These are phyloP conservation scores for Drosophila ercepeae DNA, from an alignment of 1,140 invertebrate genomes.

Conservation along the genomic window DNA sequence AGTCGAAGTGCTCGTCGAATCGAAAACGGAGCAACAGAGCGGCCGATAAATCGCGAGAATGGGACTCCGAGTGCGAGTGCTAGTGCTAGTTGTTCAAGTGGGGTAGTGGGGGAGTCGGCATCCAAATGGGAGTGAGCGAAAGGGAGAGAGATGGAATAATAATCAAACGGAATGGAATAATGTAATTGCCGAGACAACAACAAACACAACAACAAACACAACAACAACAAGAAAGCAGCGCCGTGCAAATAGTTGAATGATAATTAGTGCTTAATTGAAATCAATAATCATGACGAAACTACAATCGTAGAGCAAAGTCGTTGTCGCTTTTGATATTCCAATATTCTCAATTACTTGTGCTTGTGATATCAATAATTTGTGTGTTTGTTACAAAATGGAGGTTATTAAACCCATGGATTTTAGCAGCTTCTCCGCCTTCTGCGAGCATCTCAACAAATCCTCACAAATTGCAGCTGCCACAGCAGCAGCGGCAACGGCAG, in stretches of 20 bases:
- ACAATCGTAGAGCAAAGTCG: slow-evolving; percentile 21
- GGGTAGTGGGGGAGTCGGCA: background rate
- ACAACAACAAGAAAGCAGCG: slow-evolving; percentile 21
- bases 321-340: background rate
- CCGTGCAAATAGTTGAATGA: slow-evolving; percentile 67
- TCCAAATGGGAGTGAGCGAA: slow-evolving; percentile 15
- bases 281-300: slow-evolving; percentile 74
- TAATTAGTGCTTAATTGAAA: slow-evolving; percentile 82
- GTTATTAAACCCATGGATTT: slow-evolving; percentile 84
- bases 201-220: slow-evolving; percentile 26
- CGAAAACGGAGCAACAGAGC: slow-evolving; percentile 30
- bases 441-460: slow-evolving; percentile 83
- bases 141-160: slow-evolving; percentile 71
- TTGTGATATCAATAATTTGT: slow-evolving; percentile 33
- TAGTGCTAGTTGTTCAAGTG: background rate
- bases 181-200: slow-evolving; percentile 73
- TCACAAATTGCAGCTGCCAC: slow-evolving; percentile 49
- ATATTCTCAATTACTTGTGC: slow-evolving; percentile 17
- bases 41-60: slow-evolving; percentile 45
- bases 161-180: slow-evolving; percentile 79
- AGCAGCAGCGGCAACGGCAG: slow-evolving; percentile 26
- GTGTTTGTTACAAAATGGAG: slow-evolving; percentile 63
- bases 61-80: too few relatives aligned
- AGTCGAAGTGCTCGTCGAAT: slow-evolving; percentile 68
- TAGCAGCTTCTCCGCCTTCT: slow-evolving; percentile 81